Conservation (phyloP, 2,113 vertebrate species). For the Phaetusa simplex region DNA sequence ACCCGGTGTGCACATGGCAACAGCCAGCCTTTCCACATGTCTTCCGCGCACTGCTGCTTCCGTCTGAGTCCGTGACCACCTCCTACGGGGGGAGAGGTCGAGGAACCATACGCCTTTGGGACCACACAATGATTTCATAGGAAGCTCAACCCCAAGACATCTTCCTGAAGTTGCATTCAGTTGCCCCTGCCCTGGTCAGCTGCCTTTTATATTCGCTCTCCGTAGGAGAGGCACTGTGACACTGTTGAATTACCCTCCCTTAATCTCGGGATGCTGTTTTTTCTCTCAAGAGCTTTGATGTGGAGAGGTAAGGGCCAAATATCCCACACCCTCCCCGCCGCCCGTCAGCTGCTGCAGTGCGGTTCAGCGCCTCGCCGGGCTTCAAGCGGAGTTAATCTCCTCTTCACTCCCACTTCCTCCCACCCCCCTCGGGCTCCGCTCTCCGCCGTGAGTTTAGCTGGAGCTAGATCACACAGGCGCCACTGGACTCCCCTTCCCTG, state of each 20-base stretch:
- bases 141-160: slow-evolving; percentile 44
- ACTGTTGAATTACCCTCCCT: slow-evolving; percentile 55
- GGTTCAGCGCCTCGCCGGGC: not conserved
- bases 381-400: not conserved
- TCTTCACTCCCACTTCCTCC: not conserved
- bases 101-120: not conserved
- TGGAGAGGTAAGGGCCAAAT: not conserved
- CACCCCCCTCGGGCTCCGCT: not conserved
- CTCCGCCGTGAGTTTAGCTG: slow-evolving; percentile 14
- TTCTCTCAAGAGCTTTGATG: not conserved
- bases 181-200: slow-evolving; percentile 57
- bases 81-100: not conserved
- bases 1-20: rapidly evolving
- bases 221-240: slow-evolving; percentile 49
- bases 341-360: not conserved
- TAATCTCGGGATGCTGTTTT: slow-evolving; percentile 47
- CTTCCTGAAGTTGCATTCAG: slow-evolving; percentile 67
- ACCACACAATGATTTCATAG: slow-evolving; percentile 24
- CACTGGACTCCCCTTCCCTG: not conserved
- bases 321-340: not conserved
- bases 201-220: slow-evolving; percentile 68
- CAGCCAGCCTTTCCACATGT: not conserved
- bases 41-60: not conserved
- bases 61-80: not conserved
- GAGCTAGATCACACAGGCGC: slow-evolving; percentile 46